phyloP scores from a whole-genome alignment of 2,113 vertebrate species.

The Podocnemis expansa region DNA sequence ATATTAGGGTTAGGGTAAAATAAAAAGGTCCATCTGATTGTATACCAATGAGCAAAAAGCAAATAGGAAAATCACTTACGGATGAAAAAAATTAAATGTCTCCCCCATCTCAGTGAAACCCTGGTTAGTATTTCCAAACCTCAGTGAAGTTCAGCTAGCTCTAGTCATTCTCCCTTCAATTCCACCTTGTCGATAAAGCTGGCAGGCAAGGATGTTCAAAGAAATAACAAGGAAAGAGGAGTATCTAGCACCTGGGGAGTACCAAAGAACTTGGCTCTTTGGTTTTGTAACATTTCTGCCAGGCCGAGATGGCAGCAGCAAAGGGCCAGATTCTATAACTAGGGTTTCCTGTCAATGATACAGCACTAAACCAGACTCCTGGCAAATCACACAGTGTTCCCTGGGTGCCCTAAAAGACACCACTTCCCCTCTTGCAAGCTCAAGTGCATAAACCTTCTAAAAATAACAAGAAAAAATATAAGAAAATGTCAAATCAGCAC shows the following conservation, averaged over 20 bases:
- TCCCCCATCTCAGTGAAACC: background rate
- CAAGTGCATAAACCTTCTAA: too few relatives aligned
- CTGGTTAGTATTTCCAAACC: background rate
- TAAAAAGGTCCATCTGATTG: background rate
- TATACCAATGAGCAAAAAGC: background rate
- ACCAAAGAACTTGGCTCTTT: background rate
- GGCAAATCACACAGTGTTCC: too few relatives aligned
- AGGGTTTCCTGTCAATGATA: too few relatives aligned
- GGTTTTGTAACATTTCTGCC: background rate
- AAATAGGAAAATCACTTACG: background rate
- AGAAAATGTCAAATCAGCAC: too few relatives aligned
- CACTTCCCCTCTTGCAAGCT: too few relatives aligned
- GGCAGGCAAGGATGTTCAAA: background rate
- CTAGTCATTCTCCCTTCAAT: background rate
- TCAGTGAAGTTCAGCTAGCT: background rate
- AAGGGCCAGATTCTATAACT: too few relatives aligned
- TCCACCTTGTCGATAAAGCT: background rate
- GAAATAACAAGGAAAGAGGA: background rate
- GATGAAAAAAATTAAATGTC: background rate
- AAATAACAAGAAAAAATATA: too few relatives aligned
- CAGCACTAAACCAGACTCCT: too few relatives aligned
- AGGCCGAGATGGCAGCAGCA: too few relatives aligned
- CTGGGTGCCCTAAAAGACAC: too few relatives aligned
- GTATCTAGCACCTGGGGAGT: background rate
- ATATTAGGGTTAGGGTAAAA: background rate